phyloP scores from a whole-genome alignment of 1,140 invertebrate genomes.

The Adoxophyes honmai region DNA sequence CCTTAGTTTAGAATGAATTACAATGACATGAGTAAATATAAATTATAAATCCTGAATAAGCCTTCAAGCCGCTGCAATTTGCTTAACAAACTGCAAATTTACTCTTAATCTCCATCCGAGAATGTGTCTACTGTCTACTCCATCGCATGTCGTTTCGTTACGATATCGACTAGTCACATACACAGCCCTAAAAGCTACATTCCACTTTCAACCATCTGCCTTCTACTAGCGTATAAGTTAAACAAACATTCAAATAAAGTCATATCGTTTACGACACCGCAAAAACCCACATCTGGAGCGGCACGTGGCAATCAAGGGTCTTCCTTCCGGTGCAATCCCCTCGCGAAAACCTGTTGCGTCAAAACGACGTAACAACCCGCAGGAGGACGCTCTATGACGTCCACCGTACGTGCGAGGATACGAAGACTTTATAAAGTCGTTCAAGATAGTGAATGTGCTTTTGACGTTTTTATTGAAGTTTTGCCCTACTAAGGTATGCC shows the following conservation, averaged over 20 bases:
- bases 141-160: no score
- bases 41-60: no score
- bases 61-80: no score
- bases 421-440: neutral
- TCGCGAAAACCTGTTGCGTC: conserved; percentile 20
- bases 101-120: no score
- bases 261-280: conserved; percentile 21
- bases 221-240: neutral
- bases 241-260: conserved; percentile 13
- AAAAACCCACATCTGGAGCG: conserved; percentile 46
- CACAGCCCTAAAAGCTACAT: no score
- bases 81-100: no score
- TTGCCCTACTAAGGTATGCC: neutral
- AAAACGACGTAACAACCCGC: neutral
- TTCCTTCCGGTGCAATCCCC: conserved; percentile 38
- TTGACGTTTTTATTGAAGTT: conserved; percentile 11
- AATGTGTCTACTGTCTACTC: no score
- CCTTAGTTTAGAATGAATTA: no score
- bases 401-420: neutral
- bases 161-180: no score
- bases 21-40: no score
- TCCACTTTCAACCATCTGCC: neutral
- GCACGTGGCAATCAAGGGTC: conserved; percentile 38
- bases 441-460: neutral
- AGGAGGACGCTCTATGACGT: neutral